Evolutionary conservation across 2,797 vertebrate species (phyloP).

Genomic region (Miopithecus talapoin): DNA sequence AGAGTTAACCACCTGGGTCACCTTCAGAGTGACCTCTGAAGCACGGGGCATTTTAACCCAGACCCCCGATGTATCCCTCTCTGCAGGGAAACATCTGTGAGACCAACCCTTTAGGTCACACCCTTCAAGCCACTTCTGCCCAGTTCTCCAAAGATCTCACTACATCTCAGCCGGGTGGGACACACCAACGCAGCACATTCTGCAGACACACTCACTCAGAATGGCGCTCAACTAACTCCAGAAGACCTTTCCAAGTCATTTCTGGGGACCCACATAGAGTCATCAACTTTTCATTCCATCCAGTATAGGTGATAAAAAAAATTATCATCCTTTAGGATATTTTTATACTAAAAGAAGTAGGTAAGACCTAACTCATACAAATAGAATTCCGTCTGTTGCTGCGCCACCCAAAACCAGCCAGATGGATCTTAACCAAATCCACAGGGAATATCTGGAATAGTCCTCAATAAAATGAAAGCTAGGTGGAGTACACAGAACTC

Average conservation of each 20-base stretch:
- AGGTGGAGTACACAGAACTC: background rate
- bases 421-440: background rate
- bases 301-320: background rate
- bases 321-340: background rate
- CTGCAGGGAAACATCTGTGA: fast-evolving
- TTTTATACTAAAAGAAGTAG: background rate
- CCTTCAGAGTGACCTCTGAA: background rate
- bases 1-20: background rate
- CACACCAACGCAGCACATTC: fast-evolving
- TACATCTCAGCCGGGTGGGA: fast-evolving
- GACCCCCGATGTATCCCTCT: background rate
- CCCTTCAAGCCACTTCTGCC: background rate
- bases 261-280: background rate
- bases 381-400: background rate
- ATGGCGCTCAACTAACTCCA: fast-evolving
- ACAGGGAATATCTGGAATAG: background rate
- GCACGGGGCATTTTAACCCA: background rate
- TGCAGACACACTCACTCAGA: background rate
- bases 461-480: background rate
- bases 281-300: background rate
- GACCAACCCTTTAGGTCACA: background rate
- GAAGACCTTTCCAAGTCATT: background rate
- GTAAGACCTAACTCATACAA: background rate
- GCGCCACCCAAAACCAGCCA: background rate
- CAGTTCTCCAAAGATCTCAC: fast-evolving